phyloP scores from a whole-genome alignment of 2,888 invertebrate species.

The Abscondita cerata region DNA sequence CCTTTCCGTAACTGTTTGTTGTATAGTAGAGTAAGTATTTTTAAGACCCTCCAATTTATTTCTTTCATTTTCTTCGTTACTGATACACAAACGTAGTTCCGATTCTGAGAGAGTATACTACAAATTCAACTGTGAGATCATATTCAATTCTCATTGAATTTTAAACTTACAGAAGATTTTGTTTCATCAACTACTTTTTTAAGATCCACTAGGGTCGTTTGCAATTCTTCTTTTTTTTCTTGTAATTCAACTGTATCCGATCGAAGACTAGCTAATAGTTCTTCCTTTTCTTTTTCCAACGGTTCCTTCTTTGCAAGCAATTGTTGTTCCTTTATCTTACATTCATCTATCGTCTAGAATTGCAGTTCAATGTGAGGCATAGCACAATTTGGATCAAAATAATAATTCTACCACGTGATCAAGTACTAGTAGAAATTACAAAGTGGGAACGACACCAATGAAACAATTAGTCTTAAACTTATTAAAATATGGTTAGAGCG shows the following conservation, averaged over 20 bases:
- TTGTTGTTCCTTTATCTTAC: conserved; percentile 64
- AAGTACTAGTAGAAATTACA: too few relatives aligned
- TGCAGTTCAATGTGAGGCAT: too few relatives aligned
- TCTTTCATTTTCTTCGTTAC: conserved; percentile 70
- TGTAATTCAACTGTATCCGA: conserved; percentile 73
- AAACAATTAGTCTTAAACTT: too few relatives aligned
- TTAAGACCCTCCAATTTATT: conserved; percentile 68
- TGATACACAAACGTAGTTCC: conserved; percentile 78
- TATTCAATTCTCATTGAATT: not conserved
- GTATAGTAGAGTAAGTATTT: conserved; percentile 52
- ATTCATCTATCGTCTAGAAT: conserved; percentile 51
- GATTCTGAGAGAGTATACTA: conserved; percentile 71
- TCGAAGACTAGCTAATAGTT: conserved; percentile 69
- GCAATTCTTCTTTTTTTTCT: conserved; percentile 72
- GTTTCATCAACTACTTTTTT: conserved; percentile 75
- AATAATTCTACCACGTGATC: too few relatives aligned
- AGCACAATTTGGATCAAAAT: too few relatives aligned
- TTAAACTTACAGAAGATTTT: conserved; percentile 62
- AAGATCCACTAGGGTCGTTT: conserved; percentile 72
- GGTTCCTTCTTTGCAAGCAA: conserved; percentile 64
- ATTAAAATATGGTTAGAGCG: too few relatives aligned
- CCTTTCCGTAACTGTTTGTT: conserved; percentile 60
- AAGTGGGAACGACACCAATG: too few relatives aligned
- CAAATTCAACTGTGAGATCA: conserved; percentile 9
- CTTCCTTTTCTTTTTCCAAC: conserved; percentile 65